Evolutionary conservation across 2,797 vertebrate genomes (phyloP), one percentile per base, ranked within the genome.

Genomic region (Epinephelus malabaricus): DNA sequence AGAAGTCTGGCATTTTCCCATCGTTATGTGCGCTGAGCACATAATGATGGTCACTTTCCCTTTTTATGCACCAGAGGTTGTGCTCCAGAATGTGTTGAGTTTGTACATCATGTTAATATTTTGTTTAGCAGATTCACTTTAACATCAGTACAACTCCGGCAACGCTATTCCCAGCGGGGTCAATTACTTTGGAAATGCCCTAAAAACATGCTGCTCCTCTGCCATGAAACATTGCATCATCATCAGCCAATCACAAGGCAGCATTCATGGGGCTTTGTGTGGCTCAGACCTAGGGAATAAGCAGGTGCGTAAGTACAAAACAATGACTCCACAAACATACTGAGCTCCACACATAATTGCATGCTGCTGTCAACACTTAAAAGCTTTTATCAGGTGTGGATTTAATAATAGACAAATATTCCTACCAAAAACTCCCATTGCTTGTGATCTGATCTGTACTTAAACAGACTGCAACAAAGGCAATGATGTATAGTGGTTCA

Each of bases 151-250:
- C 68, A 72, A 82, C 71, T 79, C 58, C 10, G 21, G 66, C 55
- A 69, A 75, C 14, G 45, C 86, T 87, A 83, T 85, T 92, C 89
- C 90, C 91, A 78, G 85, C 82, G 74, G 88, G 88, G 89, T 94
- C 89, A 92, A 92, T 93, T 93, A 91, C 84, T 84, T 87, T 47
- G 65, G 73, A 92, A 91, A 91, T 88, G 79, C 89, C 85, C 86
- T 79, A 50, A 65, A 82, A 92, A 86, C 89, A 91, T 87, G 91
- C 91, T 69, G 89, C 91, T 85, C 68, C 76, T 78, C 89, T 84
- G 87, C 84, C 88, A 80, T 82, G 61, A 92, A 92, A 76, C 90
- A 95, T 94, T 95, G 91, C 94, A 93, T 95, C 95, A 95, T 92
- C 93, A 13, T 11, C 85, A 91, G 90, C 95, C 95, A 96, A 96